Base-by-base conservation (phyloP, 2,113 vertebrate species). In the Corythoichthys intestinalis region DNA sequence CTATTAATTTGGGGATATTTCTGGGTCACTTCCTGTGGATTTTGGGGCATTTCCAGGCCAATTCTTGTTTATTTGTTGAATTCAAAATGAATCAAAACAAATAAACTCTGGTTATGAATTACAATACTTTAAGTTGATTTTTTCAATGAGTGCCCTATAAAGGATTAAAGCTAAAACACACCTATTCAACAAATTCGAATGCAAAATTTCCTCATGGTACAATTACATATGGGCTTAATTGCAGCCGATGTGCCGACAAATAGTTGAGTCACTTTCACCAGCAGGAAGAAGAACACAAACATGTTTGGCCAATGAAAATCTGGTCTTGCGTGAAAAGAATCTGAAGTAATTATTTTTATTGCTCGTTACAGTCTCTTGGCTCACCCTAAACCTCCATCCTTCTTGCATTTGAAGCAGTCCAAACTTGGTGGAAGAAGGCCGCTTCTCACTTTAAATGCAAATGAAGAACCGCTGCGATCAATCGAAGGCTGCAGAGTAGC, bases 401-500 rank as follows among this genome's bases (percentile, higher is more conserved):
- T 50, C 20, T 38, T 6, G 63, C 67, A 28, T 65, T 79, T 39
- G 54, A 66, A 67, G 60, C 54, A 28, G 68, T 73, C 65, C n/a
- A 38, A 52, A 52, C 48, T 49, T n/a, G 48, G 5, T 38, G 64
- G 70, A 39, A 15, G 65, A 67, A 70, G 67, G 57, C 28, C 28
- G 62, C 35, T 75, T 77, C 66, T 83, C 37, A 73, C 65, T 83
- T 72, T 73, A 69, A 61, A 80, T 77, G 71, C 44, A 74, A 81
- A 77, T 83, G 66, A 61, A 7, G 72, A 69, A 79, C 66, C 64
- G 11, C 4, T 12, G 59, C 66, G 61, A 84, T 84, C 86, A 90
- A 85, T 93, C 93, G 63, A 92, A 84, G 61, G 92, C 81, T 4
- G 89, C 93, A 78, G 88, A 74, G 6, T 96, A 96, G 87, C 95